Conservation (phyloP, 2,888 invertebrate species). For the Strigamia transsilvanica region DNA sequence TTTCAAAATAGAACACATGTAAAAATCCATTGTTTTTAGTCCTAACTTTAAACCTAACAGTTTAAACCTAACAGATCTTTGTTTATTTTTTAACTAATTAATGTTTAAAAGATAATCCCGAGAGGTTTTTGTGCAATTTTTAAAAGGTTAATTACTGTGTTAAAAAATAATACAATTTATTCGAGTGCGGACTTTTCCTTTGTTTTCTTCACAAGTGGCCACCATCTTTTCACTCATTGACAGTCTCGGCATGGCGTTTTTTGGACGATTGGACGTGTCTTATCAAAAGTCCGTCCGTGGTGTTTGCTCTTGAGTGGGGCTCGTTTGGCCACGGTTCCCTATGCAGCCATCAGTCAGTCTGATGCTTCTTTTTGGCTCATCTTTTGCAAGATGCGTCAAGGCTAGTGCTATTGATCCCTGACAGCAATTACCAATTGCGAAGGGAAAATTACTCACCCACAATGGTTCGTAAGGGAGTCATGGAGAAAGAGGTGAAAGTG, state of each 20-base stretch:
- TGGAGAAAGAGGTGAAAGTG: constrained; percentile 8
- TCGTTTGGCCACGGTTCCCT: constrained; percentile 2
- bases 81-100: background rate
- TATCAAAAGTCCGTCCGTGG: constrained; percentile 8
- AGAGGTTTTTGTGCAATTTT: background rate
- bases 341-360: constrained; percentile 8
- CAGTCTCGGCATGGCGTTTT: background rate
- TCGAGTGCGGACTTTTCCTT: background rate
- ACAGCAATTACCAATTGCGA: constrained; percentile 8
- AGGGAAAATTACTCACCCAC: constrained; percentile 8
- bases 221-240: constrained; percentile 1
- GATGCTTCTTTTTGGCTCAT: constrained; percentile 8
- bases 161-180: background rate
- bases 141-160: background rate
- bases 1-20: no score
- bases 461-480: constrained; percentile 8
- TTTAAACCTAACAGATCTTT: no score
- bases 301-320: background rate
- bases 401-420: background rate
- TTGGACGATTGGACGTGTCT: constrained; percentile 8
- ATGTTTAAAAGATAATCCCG: background rate
- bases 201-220: background rate
- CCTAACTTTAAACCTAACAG: no score
- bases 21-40: no score
- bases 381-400: background rate